phyloP scores from a whole-genome alignment of 2,797 vertebrate species.

The Poecilia velifera region DNA sequence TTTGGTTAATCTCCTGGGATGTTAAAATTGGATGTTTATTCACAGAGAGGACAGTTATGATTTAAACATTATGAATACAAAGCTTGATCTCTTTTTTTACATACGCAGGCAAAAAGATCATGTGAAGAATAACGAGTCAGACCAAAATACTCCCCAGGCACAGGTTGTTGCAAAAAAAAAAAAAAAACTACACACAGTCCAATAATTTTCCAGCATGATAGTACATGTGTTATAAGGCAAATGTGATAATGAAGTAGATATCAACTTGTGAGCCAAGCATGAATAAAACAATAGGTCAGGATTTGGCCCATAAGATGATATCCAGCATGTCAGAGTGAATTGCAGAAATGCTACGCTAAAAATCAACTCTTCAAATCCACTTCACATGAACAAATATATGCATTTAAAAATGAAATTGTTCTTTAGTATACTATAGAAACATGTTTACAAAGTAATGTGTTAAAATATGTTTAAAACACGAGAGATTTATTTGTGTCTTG shows the following conservation, averaged over 20 bases:
- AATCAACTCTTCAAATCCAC: background rate
- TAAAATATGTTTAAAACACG: background rate
- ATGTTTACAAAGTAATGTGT: background rate
- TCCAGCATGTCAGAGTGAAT: background rate
- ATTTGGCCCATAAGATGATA: background rate
- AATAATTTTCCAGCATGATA: background rate
- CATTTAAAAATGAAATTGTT: background rate
- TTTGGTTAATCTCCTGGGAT: background rate
- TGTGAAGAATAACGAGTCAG: background rate
- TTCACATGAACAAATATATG: background rate
- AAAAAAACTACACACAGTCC: background rate
- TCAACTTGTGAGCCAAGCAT: background rate
- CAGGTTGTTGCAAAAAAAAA: background rate
- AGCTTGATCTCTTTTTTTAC: background rate
- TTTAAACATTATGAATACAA: background rate
- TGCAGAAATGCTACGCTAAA: background rate
- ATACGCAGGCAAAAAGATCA: background rate
- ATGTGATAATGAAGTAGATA: background rate
- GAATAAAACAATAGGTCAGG: conserved; percentile 1
- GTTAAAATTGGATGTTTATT: background rate
- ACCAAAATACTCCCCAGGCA: background rate
- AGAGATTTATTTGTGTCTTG: background rate
- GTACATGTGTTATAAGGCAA: background rate
- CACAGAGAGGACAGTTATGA: background rate
- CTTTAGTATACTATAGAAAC: background rate